Conservation (phyloP, 2,888 invertebrate species). For the Ganaspis brasiliensis region DNA sequence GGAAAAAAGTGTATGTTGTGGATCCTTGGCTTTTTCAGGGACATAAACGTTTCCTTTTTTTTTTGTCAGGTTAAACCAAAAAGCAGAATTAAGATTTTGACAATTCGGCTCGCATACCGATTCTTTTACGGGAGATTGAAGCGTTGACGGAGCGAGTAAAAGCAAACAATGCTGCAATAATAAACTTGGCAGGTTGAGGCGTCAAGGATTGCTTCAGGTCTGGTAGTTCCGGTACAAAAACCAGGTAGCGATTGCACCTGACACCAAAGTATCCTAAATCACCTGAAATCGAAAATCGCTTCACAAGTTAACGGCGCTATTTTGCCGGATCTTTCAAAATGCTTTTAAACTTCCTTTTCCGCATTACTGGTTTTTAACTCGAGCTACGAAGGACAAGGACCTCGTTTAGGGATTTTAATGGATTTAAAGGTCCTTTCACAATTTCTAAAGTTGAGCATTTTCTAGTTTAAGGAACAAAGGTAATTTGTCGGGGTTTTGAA, state of each 20-base stretch:
- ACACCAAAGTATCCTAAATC: slow-evolving; percentile 34
- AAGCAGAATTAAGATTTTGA: not conserved
- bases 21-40: too few species aligned
- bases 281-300: slow-evolving; percentile 34
- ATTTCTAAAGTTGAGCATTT: not conserved
- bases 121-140: slow-evolving; percentile 66
- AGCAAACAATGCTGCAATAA: slow-evolving; percentile 63
- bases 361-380: not conserved
- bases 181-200: slow-evolving; percentile 70
- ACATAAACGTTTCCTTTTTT: not conserved
- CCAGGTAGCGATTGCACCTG: slow-evolving; percentile 36
- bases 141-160: slow-evolving; percentile 53
- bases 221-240: not conserved
- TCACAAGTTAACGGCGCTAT: slow-evolving; percentile 32
- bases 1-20: too few species aligned
- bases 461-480: too few species aligned
- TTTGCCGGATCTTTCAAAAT: slow-evolving; percentile 1
- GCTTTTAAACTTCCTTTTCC: slow-evolving; percentile 2
- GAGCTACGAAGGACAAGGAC: not conserved
- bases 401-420: not conserved
- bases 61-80: not conserved
- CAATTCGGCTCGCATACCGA: slow-evolving; percentile 56
- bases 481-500: too few species aligned
- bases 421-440: not conserved
- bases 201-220: slow-evolving; percentile 62